Base-by-base conservation (phyloP, 2,113 vertebrate species). In the Datnioides undecimradiatus region DNA sequence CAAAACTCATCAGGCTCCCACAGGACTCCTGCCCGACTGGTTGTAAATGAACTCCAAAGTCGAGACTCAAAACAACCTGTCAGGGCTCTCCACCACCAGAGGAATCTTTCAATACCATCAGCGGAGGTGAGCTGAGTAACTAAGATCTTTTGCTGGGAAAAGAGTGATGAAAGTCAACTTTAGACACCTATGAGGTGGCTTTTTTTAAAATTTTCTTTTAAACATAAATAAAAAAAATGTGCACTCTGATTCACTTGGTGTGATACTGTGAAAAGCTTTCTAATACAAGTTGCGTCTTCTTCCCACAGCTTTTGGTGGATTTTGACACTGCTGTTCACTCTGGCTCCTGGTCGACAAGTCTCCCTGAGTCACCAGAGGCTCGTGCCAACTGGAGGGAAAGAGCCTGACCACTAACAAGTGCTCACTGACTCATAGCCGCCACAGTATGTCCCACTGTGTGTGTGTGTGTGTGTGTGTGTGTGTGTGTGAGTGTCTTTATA, bases 381-480 rank as follows among this genome's bases (percentile, higher is more conserved):
- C 6, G 65, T 86, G 93, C 93, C 93, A 95, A 93, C 86, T 87
- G 87, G 87, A 91, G 82, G 82, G 86, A 88, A 83, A 84, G 85
- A 93, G 90, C 67, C 87, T 90, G 89, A 89, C 95, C 93, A 90
- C 91, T 88, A 93, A 96, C 95, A 94, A 93, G 91, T 91, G 87
- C 85, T 92, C 91, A 89, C 82, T 93, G 94, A 94, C 86, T 95
- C 96, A 95, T 76, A 89, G 87, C 88, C 45, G 23, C 76, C 73
- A 80, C 91, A 91, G 88, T 91, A 91, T 90, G 90, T 91, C 90
- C 79, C 82, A 73, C 79, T 82, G 88, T 86, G 84, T 83, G 6
- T 63, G 63, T 76, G 73, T 79, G 63, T 68, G 79, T 51, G 68
- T 67, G 76, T 67, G 71, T n/a, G 62, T 38, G 45, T 73, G 74